Base-by-base conservation (phyloP, 2,888 invertebrate genomes). In the Odontothrips loti region DNA sequence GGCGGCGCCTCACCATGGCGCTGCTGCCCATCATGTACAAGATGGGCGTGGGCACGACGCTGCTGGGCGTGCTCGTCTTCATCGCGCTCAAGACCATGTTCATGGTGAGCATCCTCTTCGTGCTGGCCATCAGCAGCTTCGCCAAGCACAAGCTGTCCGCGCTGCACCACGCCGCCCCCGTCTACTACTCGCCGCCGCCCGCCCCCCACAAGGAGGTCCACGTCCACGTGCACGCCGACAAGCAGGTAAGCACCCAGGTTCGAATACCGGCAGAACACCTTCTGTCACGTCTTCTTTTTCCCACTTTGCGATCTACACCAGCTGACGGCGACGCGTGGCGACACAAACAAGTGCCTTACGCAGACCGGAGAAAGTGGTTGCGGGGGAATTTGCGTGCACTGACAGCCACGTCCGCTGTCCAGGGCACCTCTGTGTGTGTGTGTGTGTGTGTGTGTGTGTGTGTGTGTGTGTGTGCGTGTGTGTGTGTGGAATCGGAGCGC, bases 1-100 rank as follows among this genome's bases (percentile, higher is more conserved):
- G 93, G 83, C 93, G 93, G 85, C 89, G 93, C 47, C 89, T 94
- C 80, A 92, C 92, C 82, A 91, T 93, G 86, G 91, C 93, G 63
- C 88, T 94, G 84, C 90, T 94, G 79, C 93, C 93, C 0, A 92
- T 93, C 82, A 93, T 93, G 89, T 94, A 93, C 88, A 93, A 94
- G 81, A 86, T 94, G 84, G 94, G 94, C 29, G 92, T 94, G 80
- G 93, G 93, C 82, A 93, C 93, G 80, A 93, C 93, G 0, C 88
- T 94, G 80, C 87, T 93, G 82, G 90, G 92, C 84, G 90, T 93
- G 0, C 90, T 94, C 9, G 92, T 93, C 0, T 91, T 94, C 75
- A 92, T 93, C 81, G 92, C 93, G 10, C 91, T 93, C 80, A 94
- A 93, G 88, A 81, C 23, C 82, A 81, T 68, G 80, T 80, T 47